These are phyloP conservation scores for Lucifuga dentata DNA, from an alignment of 2,113 vertebrate genomes.

Conservation along the genomic window DNA sequence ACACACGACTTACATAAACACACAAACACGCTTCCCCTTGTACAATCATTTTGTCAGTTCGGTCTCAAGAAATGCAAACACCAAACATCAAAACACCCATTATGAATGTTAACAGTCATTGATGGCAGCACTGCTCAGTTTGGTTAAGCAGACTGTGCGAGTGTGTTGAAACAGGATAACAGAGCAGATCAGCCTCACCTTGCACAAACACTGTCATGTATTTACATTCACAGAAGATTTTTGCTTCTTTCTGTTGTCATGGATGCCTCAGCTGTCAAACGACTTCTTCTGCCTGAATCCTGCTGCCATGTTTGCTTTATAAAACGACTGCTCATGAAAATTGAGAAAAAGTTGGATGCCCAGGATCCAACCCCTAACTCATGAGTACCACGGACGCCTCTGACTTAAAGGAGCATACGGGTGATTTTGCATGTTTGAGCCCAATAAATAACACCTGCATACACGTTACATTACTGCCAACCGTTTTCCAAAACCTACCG, in stretches of 20 bases:
- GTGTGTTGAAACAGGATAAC: constrained; percentile 16
- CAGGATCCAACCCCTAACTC: background rate
- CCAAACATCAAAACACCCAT: no score
- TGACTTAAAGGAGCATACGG: no score
- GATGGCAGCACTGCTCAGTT: fast-evolving
- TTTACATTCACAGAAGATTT: constrained; percentile 13
- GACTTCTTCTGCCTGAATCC: constrained; percentile 12
- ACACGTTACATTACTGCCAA: no score
- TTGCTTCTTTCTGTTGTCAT: constrained; percentile 6
- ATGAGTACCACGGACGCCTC: background rate
- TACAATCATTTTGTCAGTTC: background rate
- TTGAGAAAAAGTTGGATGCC: background rate
- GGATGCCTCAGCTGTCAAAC: background rate
- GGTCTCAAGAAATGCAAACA: background rate
- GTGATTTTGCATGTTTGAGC: no score
- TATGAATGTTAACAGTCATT: background rate
- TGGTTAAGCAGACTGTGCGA: constrained; percentile 2
- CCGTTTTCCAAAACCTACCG: no score
- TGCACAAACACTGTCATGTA: constrained; percentile 43
- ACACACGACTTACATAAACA: no score
- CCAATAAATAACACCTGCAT: no score
- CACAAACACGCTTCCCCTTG: no score
- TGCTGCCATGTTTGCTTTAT: constrained; percentile 30
- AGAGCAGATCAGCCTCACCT: constrained; percentile 14
- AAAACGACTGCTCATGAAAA: constrained; percentile 20